Base-by-base conservation (phyloP, 2,888 invertebrate species). In the Xylophagus ater region DNA sequence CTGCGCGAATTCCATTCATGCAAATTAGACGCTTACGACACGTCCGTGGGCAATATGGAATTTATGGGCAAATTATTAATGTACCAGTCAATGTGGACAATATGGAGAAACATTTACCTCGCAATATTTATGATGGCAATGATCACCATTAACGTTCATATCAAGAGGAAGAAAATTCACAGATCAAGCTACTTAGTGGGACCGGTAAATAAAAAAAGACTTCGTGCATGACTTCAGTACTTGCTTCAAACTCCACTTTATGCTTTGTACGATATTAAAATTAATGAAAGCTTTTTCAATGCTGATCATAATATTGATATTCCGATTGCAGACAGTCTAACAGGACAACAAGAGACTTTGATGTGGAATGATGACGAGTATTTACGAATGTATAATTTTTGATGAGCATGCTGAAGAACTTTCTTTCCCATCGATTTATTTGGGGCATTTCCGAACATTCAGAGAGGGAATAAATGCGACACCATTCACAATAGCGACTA, bases 41-140 rank as follows among this genome's bases (percentile, higher is more conserved):
- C 34, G 41, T 34, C 14, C 39, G 43, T 13, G 44, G 45, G 13
- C 44, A 45, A 37, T 55, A 53, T 50, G 58, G 57, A 46, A 60
- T 61, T 12, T 41, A 52, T 18, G 59, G 56, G 0, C 60, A 63
- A 55, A 52, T 60, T 37, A 62, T 62, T 9, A 62, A 62, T 47
- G 56, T 61, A 3, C 60, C 60, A 42, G 55, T 57, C 4, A 20
- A 51, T 41, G 57, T 55, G 34, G 31, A 58, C 47, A 48, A 51
- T 2, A 58, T 58, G 57, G 55, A 58, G 34, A 50, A 54, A 49
- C 44, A 43, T 7, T 51, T 61, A 47, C 58, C 58, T 3, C 49
- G 59, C 0, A 47, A 53, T 9, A 29, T 60, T 32, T 43, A 57
- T 40, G 58, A 59, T 44, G 58, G 59, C 45, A 46, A 58, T n/a